phyloP scores from a whole-genome alignment of 2,797 vertebrate genomes.

The Natrix natrix region DNA sequence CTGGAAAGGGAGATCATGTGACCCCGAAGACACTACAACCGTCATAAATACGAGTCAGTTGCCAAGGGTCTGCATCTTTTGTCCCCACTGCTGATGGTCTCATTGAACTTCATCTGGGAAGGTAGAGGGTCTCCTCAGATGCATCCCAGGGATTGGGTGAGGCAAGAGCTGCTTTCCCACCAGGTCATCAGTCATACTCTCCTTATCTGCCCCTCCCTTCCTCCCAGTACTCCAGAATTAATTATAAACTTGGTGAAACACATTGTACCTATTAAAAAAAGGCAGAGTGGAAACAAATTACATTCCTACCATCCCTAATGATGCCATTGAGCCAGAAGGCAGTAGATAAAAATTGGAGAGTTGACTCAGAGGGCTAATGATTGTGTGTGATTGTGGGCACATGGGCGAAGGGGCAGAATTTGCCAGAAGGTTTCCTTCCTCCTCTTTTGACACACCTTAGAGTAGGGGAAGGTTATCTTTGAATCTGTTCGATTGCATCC shows the following conservation, averaged over 20 bases:
- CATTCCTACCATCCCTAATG: constrained; percentile 36
- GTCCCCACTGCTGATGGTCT: not conserved
- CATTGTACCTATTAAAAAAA: constrained; percentile 25
- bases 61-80: not conserved
- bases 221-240: constrained; percentile 18
- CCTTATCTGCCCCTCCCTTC: not conserved
- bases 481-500: not conserved
- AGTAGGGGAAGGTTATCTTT: not conserved
- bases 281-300: constrained; percentile 13
- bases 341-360: constrained; percentile 27
- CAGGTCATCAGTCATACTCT: not conserved
- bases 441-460: not conserved
- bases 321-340: not conserved
- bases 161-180: not conserved
- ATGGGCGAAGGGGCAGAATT: not conserved
- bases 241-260: constrained; percentile 33
- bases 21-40: no score
- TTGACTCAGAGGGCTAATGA: not conserved
- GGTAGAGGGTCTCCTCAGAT: constrained; percentile 21
- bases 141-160: constrained; percentile 13
- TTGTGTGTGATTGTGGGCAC: no score
- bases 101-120: not conserved
- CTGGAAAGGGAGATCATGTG: no score
- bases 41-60: no score
- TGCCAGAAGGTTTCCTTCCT: not conserved